Base-by-base conservation (phyloP, 2,113 vertebrate genomes). In the Indri indri region DNA sequence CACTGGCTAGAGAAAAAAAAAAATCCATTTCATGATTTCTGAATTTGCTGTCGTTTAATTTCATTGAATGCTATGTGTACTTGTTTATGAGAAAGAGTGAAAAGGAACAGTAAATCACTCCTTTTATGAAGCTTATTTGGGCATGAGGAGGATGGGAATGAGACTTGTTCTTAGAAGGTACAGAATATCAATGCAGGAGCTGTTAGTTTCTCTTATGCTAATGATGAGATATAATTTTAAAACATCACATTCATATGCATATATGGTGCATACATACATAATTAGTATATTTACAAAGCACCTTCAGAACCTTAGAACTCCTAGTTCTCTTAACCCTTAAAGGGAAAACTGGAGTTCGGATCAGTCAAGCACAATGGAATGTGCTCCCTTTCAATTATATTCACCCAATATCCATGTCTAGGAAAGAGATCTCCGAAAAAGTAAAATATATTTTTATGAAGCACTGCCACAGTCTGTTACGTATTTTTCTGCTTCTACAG, bases 251-350 rank as follows among this genome's bases (percentile, higher is more conserved):
- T 97, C 92, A 83, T 94, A 96, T 94, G 71, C 80, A 96, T 96
- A 76, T 95, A 87, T 93, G 87, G 50, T 74, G 11, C 87, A 90
- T 82, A 94, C 91, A 91, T 94, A 95, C 94, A 88, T 96, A 97
- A 96, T 97, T 90, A 95, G 87, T 93, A 81, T 96, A 94, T 95
- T 98, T 97, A 96, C 71, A 88, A 95, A 92, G 88, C 50, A 90
- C 59, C 74, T 91, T 57, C n/a, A 91, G 91, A 98, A 91, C 68
- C 91, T 96, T 74, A 91, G 86, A 94, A 95, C 5, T 68, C 34
- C 68, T 83, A 65, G 82, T 73, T 95, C 65, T 70, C 77, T 87
- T 95, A 97, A 96, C 94, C 71, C 87, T 90, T 80, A 71, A 74
- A 97, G 70, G 52, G 83, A 87, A 87, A 95, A 80, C 5, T 82